Evolutionary conservation across 2,113 vertebrate genomes (phyloP).

Genomic region (Osmerus mordax): DNA sequence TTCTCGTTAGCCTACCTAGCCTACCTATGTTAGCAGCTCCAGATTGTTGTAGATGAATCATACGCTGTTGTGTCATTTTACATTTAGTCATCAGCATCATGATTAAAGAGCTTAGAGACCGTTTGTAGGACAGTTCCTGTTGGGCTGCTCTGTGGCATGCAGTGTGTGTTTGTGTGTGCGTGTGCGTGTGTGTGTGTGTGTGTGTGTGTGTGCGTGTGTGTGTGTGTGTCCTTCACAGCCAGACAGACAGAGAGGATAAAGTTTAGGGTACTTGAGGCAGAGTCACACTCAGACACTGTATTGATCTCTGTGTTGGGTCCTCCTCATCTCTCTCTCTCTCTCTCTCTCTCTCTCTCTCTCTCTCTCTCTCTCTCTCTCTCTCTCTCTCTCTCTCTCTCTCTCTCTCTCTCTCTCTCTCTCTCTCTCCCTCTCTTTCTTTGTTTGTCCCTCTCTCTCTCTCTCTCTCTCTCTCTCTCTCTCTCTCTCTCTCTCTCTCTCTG

Average conservation of each 20-base stretch:
- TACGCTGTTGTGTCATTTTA: too few relatives aligned
- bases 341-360: neutral
- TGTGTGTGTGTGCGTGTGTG: neutral
- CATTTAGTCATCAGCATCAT: too few relatives aligned
- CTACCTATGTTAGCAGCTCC: too few relatives aligned
- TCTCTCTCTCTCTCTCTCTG: neutral
- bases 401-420: too few relatives aligned
- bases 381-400: neutral
- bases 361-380: slow-evolving; percentile 2
- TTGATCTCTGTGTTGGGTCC: slow-evolving; percentile 25
- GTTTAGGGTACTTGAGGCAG: slow-evolving; percentile 20
- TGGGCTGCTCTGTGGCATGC: too few relatives aligned
- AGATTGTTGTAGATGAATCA: too few relatives aligned
- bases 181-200: neutral
- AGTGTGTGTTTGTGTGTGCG: neutral
- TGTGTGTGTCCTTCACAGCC: slow-evolving; percentile 22
- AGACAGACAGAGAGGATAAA: neutral
- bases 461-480: slow-evolving; percentile 13
- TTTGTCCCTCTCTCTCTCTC: neutral
- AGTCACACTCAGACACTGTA: slow-evolving; percentile 20
- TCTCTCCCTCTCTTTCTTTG: too few relatives aligned
- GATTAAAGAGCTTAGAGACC: too few relatives aligned
- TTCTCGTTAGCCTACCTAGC: too few relatives aligned
- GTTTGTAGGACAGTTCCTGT: too few relatives aligned
- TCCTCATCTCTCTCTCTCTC: slow-evolving; percentile 8